Conservation (phyloP, 1,140 invertebrate species). For the Thaumatotibia leucotreta region DNA sequence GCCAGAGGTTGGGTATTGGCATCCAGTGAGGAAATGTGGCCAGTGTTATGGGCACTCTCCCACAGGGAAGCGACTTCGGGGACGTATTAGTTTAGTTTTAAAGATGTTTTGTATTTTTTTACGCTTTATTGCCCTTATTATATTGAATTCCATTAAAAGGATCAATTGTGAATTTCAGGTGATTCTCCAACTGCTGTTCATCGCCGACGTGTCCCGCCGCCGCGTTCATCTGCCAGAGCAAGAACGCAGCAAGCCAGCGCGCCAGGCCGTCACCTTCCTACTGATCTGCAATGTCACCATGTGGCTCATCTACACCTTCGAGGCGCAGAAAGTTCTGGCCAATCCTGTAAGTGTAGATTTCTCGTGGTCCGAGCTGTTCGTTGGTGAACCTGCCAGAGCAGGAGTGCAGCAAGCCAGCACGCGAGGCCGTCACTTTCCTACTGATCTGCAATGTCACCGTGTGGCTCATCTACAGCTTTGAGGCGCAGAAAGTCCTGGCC, state of each 20-base stretch:
- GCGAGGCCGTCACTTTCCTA: conserved; percentile 96
- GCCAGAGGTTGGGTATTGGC: too few species aligned
- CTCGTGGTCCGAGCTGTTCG: too few species aligned
- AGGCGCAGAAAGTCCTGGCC: conserved; percentile 93
- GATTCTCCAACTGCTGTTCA: conserved; percentile 94
- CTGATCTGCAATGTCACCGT: conserved; percentile 96
- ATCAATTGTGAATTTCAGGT: conserved; percentile 79
- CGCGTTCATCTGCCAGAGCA: conserved; percentile 94
- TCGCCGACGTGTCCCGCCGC: conserved; percentile 94
- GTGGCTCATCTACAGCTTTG: conserved; percentile 97
- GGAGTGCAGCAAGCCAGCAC: conserved; percentile 93
- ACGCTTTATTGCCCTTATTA: too few species aligned
- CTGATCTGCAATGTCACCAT: conserved; percentile 96
- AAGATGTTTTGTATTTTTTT: too few species aligned
- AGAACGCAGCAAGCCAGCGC: conserved; percentile 94
- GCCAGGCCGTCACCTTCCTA: conserved; percentile 96
- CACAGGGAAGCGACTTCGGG: too few species aligned
- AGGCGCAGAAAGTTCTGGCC: conserved; percentile 93
- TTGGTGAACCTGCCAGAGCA: too few species aligned
- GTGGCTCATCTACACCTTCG: conserved; percentile 97
- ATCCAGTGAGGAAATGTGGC: too few species aligned
- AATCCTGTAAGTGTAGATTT: conserved; percentile 86
- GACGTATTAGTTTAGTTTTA: too few species aligned
- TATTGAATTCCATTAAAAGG: not conserved
- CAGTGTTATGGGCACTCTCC: too few species aligned